Percentiles rank a stretch among this genome's conserved stretches.
Conservation (phyloP, 2,113 vertebrate genomes). For the Oryzias curvinotus region DNA sequence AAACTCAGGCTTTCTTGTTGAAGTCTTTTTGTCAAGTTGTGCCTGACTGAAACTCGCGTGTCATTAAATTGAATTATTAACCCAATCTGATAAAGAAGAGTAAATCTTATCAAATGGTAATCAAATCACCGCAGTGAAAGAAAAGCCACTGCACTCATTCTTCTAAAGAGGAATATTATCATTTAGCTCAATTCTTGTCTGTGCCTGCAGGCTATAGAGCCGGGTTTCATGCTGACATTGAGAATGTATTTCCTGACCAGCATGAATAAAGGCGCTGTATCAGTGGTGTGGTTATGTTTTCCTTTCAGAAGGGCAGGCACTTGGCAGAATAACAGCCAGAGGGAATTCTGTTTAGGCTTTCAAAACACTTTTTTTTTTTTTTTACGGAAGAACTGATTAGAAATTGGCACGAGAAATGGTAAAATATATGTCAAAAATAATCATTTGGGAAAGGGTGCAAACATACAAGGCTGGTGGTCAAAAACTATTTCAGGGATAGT, state of each 20-base stretch:
- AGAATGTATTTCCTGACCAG: conserved; percentile 34
- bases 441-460: too few relatives aligned
- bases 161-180: conserved; percentile 12
- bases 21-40: too few relatives aligned
- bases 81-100: too few relatives aligned
- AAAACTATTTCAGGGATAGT: too few relatives aligned
- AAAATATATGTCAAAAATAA: not conserved
- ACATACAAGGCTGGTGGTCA: too few relatives aligned
- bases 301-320: conserved; percentile 30
- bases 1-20: too few relatives aligned
- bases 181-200: conserved; percentile 13
- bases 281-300: conserved; percentile 57
- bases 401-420: not conserved
- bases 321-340: conserved; percentile 16
- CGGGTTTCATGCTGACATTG: conserved; percentile 31
- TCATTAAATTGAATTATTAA: too few relatives aligned
- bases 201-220: conserved; percentile 5
- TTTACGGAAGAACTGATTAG: not conserved
- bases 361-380: conserved; percentile 16
- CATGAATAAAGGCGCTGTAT: conserved; percentile 53
- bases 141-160: not conserved
- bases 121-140: too few relatives aligned
- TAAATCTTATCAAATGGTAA: too few relatives aligned
- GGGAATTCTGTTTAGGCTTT: conserved; percentile 21
- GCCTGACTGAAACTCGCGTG: too few relatives aligned